phyloP scores from a whole-genome alignment of 2,888 invertebrate species.

The Saturnia japonica region DNA sequence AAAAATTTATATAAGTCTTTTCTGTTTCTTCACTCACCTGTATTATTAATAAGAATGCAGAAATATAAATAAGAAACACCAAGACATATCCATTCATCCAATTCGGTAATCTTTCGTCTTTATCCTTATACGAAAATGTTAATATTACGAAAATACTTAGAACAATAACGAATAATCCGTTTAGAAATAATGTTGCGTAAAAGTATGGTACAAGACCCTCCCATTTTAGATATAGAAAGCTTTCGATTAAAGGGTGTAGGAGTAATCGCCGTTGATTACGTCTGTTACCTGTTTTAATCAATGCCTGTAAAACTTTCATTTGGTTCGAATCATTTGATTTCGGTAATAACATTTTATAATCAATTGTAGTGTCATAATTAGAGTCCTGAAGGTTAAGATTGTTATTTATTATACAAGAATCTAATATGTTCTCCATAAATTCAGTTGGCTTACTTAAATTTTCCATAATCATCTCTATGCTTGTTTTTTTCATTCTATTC shows the following conservation, averaged over 20 bases:
- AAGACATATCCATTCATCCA: conserved; percentile 14
- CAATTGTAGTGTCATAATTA: conserved; percentile 54
- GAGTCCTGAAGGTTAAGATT: conserved; percentile 56
- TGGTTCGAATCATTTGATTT: conserved; percentile 25
- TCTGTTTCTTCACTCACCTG: background rate
- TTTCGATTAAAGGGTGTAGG: conserved; percentile 64
- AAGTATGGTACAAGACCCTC: conserved; percentile 54
- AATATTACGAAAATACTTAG: conserved; percentile 49
- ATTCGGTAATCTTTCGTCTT: conserved; percentile 21
- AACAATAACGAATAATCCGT: conserved; percentile 53
- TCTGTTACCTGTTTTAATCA: conserved; percentile 52
- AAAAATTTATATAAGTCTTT: too few relatives aligned
- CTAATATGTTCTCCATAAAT: conserved; percentile 69
- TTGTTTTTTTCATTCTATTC: conserved; percentile 41
- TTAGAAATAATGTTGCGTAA: conserved; percentile 49
- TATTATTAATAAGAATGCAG: background rate
- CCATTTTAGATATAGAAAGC: conserved; percentile 66
- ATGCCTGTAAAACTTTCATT: conserved; percentile 26
- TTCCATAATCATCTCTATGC: conserved; percentile 52
- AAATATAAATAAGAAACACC: conserved; percentile 21
- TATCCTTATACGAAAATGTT: conserved; percentile 36
- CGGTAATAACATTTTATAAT: conserved; percentile 52
- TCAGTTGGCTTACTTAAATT: conserved; percentile 68
- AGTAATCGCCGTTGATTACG: conserved; percentile 51
- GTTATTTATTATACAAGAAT: conserved; percentile 64